Evolutionary conservation across 1,140 invertebrate species (phyloP).

Genomic region (Popillia japonica): DNA sequence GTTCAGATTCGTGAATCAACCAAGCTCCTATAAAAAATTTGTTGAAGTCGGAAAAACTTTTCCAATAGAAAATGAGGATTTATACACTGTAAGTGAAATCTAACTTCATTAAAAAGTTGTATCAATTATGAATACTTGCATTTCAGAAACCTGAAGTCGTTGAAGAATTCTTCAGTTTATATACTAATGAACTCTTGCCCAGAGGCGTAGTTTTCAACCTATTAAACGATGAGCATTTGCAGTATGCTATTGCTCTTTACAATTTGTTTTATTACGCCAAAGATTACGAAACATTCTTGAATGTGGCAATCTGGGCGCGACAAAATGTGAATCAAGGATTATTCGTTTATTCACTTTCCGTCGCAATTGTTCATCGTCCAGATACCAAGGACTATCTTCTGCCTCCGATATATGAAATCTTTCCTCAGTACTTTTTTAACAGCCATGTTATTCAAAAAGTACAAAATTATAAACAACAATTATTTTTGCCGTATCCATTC

Average conservation of each 20-base stretch:
- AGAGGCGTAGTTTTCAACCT: conserved; percentile 70
- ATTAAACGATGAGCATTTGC: conserved; percentile 68
- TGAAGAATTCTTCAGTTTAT: conserved; percentile 66
- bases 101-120: background rate
- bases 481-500: conserved; percentile 53
- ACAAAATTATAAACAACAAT: conserved; percentile 64
- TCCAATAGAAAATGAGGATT: conserved; percentile 64
- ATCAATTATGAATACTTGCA: background rate
- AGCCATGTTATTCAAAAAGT: conserved; percentile 68
- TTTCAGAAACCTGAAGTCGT: conserved; percentile 64
- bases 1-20: conserved; percentile 69
- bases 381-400: conserved; percentile 69
- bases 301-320: conserved; percentile 70
- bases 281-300: conserved; percentile 67
- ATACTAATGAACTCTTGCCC: conserved; percentile 66
- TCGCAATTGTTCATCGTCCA: conserved; percentile 68
- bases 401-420: conserved; percentile 74
- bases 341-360: conserved; percentile 69
- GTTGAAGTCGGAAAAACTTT: conserved; percentile 65
- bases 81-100: conserved; percentile 59
- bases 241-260: conserved; percentile 71
- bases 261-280: conserved; percentile 75
- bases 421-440: conserved; percentile 71
- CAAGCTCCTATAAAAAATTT: conserved; percentile 62
- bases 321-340: conserved; percentile 69